Evolutionary conservation across 2,888 invertebrate genomes (phyloP).

Genomic region (Osmoderma eremita): DNA sequence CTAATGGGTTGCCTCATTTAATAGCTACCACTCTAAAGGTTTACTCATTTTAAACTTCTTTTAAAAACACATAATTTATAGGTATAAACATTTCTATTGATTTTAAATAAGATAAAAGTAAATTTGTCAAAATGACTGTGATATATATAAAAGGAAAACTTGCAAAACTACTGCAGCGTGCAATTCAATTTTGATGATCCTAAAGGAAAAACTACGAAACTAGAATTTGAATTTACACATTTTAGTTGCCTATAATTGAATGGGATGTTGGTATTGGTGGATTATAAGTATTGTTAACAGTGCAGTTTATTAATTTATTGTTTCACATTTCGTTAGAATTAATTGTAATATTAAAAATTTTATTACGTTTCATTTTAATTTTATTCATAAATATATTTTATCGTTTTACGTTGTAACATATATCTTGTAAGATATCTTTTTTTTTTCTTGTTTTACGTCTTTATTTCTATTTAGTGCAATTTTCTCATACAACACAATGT

Average conservation of each 20-base stretch:
- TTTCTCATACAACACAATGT: slow-evolving; percentile 37
- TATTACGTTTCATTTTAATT: slow-evolving; percentile 30
- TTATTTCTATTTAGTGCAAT: slow-evolving; percentile 39
- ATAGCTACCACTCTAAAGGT: too few relatives aligned
- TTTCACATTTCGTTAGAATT: slow-evolving; percentile 7
- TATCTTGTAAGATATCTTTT: slow-evolving; percentile 32
- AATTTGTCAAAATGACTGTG: slow-evolving; percentile 46
- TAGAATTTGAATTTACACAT: slow-evolving; percentile 7
- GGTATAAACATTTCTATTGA: neutral
- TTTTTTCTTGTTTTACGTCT: slow-evolving; percentile 26
- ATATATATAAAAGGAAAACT: slow-evolving; percentile 20
- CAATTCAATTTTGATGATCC: neutral
- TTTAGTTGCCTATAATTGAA: slow-evolving; percentile 27
- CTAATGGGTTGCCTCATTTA: too few relatives aligned
- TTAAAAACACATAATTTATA: neutral
- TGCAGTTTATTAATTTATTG: slow-evolving; percentile 24
- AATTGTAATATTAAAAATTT: slow-evolving; percentile 7
- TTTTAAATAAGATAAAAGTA: neutral
- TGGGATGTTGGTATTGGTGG: slow-evolving; percentile 23
- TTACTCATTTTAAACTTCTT: too few relatives aligned
- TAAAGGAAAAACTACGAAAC: neutral
- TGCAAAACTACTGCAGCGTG: neutral
- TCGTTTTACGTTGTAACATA: slow-evolving; percentile 37
- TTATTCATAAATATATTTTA: slow-evolving; percentile 31
- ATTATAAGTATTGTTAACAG: slow-evolving; percentile 13